Base-by-base conservation (phyloP, 2,113 vertebrate species). In the Podarcis muralis region DNA sequence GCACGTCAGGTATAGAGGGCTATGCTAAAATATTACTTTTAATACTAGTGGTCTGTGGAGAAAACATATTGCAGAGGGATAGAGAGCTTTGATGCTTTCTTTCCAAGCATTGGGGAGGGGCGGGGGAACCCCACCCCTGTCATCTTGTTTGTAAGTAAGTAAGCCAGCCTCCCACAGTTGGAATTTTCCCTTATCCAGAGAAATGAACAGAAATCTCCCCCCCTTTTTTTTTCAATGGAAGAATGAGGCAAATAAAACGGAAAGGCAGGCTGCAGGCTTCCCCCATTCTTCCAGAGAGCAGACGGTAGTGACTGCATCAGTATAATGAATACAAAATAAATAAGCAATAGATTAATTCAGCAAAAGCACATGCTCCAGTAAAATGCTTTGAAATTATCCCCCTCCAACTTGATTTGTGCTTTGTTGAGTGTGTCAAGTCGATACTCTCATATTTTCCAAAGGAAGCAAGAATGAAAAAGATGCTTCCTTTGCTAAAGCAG, bases 381-480 rank as follows among this genome's bases (percentile, higher is more conserved):
- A 4, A 81, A 27, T 89, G 27, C 65, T 79, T 23, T 18, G 16
- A 53, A 53, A n/a, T 53, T 16, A 53, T 43, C 53, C 35, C 32
- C 59, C 2, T 71, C 48, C 12, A 43, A 71, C 62, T 48, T 75
- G 20, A 81, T 92, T 86, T 23, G 8, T 59, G 3, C 71, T 88
- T 68, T 32, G 13, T 48, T 40, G 77, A 87, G 86, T 75, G 76
- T 88, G 59, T 37, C 66, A 83, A 25, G 16, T 66, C 80, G 79
- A 68, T 30, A 83, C 87, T 90, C 81, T 71, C 8, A 72, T 65
- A 81, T 53, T 86, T 86, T 87, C 57, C 77, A 81, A 68, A 87
- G 81, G 82, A 4, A 89, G 80, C 40, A 86, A 81, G 89, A 90
- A 83, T 74, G 74, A 86, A 90, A 75, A 30, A 43, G 27, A 69